phyloP scores from a whole-genome alignment of 2,113 vertebrate genomes.

The Syngnathus typhle region DNA sequence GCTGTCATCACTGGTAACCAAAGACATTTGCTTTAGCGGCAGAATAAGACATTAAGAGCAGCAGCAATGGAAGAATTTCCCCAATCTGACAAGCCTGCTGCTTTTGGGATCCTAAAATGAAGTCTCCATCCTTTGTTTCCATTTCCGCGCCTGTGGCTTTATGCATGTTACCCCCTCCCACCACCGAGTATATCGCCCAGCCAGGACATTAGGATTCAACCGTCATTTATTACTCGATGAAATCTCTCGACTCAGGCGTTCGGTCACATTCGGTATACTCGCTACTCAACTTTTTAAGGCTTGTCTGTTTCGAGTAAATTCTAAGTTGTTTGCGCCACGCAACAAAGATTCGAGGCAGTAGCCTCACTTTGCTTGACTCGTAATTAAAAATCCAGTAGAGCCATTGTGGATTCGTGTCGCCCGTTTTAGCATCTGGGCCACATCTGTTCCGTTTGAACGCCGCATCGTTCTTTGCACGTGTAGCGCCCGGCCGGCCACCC shows the following conservation, averaged over 20 bases:
- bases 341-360: conserved; percentile 33
- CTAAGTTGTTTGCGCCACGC: neutral
- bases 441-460: conserved; percentile 30
- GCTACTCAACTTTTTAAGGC: neutral
- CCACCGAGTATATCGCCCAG: neutral
- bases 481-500: conserved; percentile 6
- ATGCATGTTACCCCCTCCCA: conserved; percentile 9
- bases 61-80: conserved; percentile 24
- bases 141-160: conserved; percentile 24
- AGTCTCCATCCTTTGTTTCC: conserved; percentile 24
- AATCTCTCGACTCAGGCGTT: conserved; percentile 1
- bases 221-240: conserved; percentile 4
- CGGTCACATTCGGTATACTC: neutral
- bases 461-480: neutral
- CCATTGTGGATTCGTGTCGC: neutral
- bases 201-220: conserved; percentile 3
- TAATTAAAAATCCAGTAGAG: no score
- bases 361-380: neutral
- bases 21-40: neutral
- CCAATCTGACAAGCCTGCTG: conserved; percentile 9
- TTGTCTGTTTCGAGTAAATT: neutral
- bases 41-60: conserved; percentile 4
- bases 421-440: conserved; percentile 36
- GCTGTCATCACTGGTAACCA: conserved; percentile 6
- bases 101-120: conserved; percentile 34